phyloP scores from a whole-genome alignment of 2,888 invertebrate species.

The Ormyrus pomaceus region DNA sequence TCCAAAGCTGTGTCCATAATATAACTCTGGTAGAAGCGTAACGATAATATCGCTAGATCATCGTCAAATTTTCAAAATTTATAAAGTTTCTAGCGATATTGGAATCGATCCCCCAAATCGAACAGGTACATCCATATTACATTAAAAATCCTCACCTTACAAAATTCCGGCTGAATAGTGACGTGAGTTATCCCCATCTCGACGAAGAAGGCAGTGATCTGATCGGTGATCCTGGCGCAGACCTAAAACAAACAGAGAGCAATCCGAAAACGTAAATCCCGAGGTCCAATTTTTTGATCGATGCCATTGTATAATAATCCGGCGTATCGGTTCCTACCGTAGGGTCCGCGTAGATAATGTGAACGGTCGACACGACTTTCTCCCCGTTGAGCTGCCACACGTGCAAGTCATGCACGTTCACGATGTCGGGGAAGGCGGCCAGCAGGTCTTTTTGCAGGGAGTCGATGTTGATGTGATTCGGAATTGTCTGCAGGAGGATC shows the following conservation, averaged over 20 bases:
- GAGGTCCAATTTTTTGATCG: not conserved
- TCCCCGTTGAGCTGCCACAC: slow-evolving; percentile 91
- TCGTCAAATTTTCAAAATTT: too few species aligned
- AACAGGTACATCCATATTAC: too few species aligned
- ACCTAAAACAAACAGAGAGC: slow-evolving; percentile 70
- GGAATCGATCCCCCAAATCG: too few species aligned
- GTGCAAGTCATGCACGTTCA: slow-evolving; percentile 91
- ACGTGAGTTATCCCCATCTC: slow-evolving; percentile 89
- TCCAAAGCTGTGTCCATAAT: too few species aligned
- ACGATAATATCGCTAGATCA: too few species aligned
- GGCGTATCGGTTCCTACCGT: slow-evolving; percentile 26
- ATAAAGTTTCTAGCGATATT: too few species aligned
- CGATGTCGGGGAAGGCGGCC: slow-evolving; percentile 82
- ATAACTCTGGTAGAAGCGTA: too few species aligned
- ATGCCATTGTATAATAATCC: not conserved
- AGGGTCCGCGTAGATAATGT: slow-evolving; percentile 85
- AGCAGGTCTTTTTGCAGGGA: slow-evolving; percentile 81
- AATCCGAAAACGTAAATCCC: not conserved
- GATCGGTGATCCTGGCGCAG: slow-evolving; percentile 78
- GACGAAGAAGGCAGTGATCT: slow-evolving; percentile 85
- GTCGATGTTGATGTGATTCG: slow-evolving; percentile 89
- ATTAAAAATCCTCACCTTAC: slow-evolving; percentile 63
- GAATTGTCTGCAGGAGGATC: slow-evolving; percentile 94
- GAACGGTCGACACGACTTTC: slow-evolving; percentile 89
- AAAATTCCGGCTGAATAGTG: slow-evolving; percentile 92